Base-by-base conservation (phyloP, 2,797 vertebrate species). In the Pantherophis alleghaniensis region DNA sequence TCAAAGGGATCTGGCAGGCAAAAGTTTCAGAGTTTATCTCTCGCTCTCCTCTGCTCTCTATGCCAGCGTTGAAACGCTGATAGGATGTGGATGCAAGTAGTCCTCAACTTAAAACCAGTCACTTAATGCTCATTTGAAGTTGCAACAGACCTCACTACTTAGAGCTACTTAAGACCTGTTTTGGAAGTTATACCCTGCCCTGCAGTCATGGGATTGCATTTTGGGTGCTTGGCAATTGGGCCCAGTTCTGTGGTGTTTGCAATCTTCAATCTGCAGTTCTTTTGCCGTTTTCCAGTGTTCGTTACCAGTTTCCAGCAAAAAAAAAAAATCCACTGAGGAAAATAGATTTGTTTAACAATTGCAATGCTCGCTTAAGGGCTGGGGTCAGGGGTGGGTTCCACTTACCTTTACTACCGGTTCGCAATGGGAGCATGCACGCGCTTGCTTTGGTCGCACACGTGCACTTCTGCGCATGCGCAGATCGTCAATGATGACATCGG, bases 341-440 rank as follows among this genome's bases (percentile, higher is more conserved):
- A 69, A 69, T 69, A 16, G 63, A 66, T 32, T 69, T 0, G 2
- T 2, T 69, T 69, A 32, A 69, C n/a, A 32, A 69, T 32, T 7
- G 66, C n/a, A 69, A 5, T 32, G n/a, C n/a, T 69, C 1, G 2
- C 66, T 69, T 16, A 69, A 66, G 28, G 0, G 14, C 9, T n/a
- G 28, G 12, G 5, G 63, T 32, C 47, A 51, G 47, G 47, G 47
- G 47, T 51, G 47, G 47, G 47, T 51, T 51, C 47, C 47, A 51
- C 47, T 51, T 51, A 51, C 47, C 47, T 51, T 51, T 47, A 47
- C 47, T 47, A 47, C 47, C 0, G 47, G 0, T 47, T 51, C 6
- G 47, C 47, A 51, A 51, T 5, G 1, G 47, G 47, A 47, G 47
- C 47, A 7, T 47, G 47, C 1, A 0, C 1, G 0, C 6, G 7